Evolutionary conservation across 2,888 invertebrate genomes (phyloP).

Genomic region (Amphipyra tragopoginis): DNA sequence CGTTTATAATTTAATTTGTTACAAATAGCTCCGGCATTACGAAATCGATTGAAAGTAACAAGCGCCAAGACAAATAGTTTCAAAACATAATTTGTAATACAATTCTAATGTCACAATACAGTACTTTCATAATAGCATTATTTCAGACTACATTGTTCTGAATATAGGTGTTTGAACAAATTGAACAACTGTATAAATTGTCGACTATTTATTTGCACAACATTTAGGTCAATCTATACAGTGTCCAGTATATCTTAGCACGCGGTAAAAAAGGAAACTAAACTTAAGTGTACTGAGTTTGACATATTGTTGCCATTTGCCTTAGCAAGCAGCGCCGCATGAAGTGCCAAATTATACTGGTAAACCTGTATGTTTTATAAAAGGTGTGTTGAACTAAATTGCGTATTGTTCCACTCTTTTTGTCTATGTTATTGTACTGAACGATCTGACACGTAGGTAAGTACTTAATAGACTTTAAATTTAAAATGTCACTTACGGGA

Average conservation of each 20-base stretch:
- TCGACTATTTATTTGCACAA: slow-evolving; percentile 27
- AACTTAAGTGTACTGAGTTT: too few species aligned
- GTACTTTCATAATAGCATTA: slow-evolving; percentile 45
- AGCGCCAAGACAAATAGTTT: slow-evolving; percentile 37
- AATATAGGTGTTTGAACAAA: slow-evolving; percentile 33
- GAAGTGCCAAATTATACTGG: too few species aligned
- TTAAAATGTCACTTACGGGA: too few species aligned
- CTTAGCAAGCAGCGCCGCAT: too few species aligned
- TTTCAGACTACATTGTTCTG: slow-evolving; percentile 42
- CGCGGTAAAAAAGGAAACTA: too few species aligned
- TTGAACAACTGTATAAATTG: slow-evolving; percentile 42
- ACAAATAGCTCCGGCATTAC: neutral
- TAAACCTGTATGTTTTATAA: neutral
- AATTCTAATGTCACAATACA: slow-evolving; percentile 16
- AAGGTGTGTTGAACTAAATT: slow-evolving; percentile 36
- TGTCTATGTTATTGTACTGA: slow-evolving; percentile 4
- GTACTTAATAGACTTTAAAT: neutral
- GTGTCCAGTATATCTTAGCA: too few species aligned
- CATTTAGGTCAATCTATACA: slow-evolving; percentile 36
- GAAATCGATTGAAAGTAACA: neutral
- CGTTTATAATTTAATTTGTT: too few species aligned
- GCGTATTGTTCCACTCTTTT: slow-evolving; percentile 25
- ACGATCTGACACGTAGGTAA: neutral
- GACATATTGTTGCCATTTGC: too few species aligned
- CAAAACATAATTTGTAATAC: slow-evolving; percentile 18